Base-by-base conservation (phyloP, 1,140 invertebrate species). In the Campodea augens region DNA sequence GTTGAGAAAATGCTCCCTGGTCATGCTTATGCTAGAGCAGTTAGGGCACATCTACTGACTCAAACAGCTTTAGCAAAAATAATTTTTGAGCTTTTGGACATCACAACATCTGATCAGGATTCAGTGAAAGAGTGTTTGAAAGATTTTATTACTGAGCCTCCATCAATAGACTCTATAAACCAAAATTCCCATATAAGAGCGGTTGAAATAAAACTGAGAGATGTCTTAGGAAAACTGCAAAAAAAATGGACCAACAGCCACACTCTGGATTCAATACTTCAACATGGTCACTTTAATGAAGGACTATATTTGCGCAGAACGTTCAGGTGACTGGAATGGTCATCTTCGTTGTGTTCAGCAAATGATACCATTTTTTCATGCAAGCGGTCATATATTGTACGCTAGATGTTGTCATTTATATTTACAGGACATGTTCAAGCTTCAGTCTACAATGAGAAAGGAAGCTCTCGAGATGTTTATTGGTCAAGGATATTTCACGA, bases 11-110 rank as follows among this genome's bases (percentile, higher is more conserved):
- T 61, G 52, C 40, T 68, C 36, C 48, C 41, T 29, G 56, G 60
- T 22, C 57, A 67, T 52, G 53, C 61, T 38, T 63, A 60, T 50
- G 46, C 57, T 22, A 51, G 65, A 55, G 55, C 58, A 22, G 44
- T 67, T 12, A 44, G 63, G 49, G 65, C 47, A 21, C 62, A 67
- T 58, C 52, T 60, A 22, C 47, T 59, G 24, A 24, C 22, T 20
- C 4, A 41, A 41, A 41, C 4, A 3, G 22, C 39, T 21, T 41
- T 41, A 13, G 15, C 39, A 2, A 18, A 20, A 2, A 41, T 41
- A 2, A 41, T 41, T 19, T 41, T 41, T 4, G 22, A 13, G 4
- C 18, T 2, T 19, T 4, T 41, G 13, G 4, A 4, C 2, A 3
- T 41, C 39, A 4, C 4, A 4, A 21, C n/a, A 3, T 4, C 15